Evolutionary conservation across 2,113 vertebrate species (phyloP), one percentile per base, ranked within the genome.

Genomic region (Cynocephalus volans): DNA sequence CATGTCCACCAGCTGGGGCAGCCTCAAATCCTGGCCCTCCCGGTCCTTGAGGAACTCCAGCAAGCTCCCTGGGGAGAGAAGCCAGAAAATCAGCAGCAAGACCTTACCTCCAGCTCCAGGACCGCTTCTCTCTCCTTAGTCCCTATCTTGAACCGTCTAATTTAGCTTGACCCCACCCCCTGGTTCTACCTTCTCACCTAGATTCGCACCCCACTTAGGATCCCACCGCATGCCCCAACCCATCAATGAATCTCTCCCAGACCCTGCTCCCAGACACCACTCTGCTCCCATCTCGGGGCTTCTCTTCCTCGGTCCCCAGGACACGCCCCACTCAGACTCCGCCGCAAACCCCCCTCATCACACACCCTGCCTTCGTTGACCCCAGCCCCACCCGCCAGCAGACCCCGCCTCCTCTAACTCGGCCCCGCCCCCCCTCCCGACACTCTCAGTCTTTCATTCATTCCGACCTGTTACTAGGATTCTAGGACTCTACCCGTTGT

Each of bases 1-100:
- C 99, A 99, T 99, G 98, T 99, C 99, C 95, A 99, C 99, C 97
- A 99, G 98, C 23, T 99, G 99, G 85, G 99, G 99, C 96, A 99
- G 98, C 97, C 98, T 99, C 97, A 99, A 98, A 97, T 95, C 98
- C 95, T 98, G 99, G 0, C 99, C 99, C 0, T 99, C 99, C 8
- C 98, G 99, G 0, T 99, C 99, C 98, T 99, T 99, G 58, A 99
- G 98, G 98, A 99, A 99, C 96, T 99, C 99, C 99, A 99, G 97
- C 98, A 99, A 97, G 97, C 99, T 99, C 91, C 99, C 99, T 99
- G 98, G 1, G 1, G 85, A 92, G 48, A 56, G 6, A 85, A 92
- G 73, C 26, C 58, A 17, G 70, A 86, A 91, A n/a, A 58, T 94
- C 83, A 96, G 56, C 87, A 12, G 28, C 10, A 56, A 62, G 73